Conservation (phyloP, 2,113 vertebrate species). For the Phocoena sinus region DNA sequence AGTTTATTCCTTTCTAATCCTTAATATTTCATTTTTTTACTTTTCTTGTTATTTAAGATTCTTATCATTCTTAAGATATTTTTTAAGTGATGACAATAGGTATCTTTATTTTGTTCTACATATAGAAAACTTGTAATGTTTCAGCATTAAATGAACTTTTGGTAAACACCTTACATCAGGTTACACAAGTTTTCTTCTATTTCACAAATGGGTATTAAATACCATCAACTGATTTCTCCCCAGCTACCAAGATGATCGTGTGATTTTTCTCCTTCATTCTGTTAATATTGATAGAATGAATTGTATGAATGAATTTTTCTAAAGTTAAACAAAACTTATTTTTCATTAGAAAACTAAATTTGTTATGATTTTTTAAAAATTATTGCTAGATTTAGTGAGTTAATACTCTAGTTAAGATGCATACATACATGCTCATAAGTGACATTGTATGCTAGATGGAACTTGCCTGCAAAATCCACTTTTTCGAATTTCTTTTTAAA, state of each 20-base stretch:
- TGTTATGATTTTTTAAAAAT: background rate
- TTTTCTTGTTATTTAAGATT: conserved; percentile 4
- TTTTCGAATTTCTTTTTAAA: background rate
- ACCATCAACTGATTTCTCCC: background rate
- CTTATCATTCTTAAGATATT: background rate
- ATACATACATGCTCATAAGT: background rate
- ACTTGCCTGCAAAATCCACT: background rate
- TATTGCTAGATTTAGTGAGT: background rate
- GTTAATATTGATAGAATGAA: background rate
- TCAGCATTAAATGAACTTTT: background rate
- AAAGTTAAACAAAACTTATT: background rate
- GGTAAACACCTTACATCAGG: background rate
- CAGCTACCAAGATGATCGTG: background rate
- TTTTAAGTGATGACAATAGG: background rate
- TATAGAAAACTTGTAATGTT: background rate
- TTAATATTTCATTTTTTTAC: background rate
- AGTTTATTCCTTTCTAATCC: background rate
- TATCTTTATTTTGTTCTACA: background rate
- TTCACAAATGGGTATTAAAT: background rate
- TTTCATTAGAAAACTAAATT: background rate
- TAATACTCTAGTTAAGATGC: background rate
- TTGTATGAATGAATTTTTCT: background rate
- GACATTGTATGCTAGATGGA: background rate
- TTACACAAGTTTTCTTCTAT: background rate
- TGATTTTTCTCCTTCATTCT: background rate